Evolutionary conservation across 2,113 vertebrate species (phyloP), one percentile per base, ranked within the genome.

Genomic region (Pangasianodon hypophthalmus): DNA sequence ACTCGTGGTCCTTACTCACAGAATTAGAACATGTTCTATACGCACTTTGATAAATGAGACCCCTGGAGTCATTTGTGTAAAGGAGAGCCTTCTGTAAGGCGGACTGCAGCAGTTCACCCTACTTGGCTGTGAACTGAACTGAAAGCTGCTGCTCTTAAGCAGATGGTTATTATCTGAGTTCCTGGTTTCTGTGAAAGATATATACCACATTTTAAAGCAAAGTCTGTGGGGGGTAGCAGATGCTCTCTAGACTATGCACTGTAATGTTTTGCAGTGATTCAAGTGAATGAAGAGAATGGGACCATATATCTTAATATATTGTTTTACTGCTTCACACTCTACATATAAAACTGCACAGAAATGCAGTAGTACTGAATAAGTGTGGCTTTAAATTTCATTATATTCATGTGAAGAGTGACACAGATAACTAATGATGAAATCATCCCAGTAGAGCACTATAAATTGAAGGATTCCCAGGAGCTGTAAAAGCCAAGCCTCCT

Each of bases 391-490:
- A 67, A 81, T 77, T 58, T 88, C 46, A 79, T 73, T 60, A 21
- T 52, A 44, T 52, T 37, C 24, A 24, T 69, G 32, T 21, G 1
- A 54, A 81, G 32, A 54, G 69, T 85, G 84, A 79, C 62, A 77
- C 50, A 83, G 81, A 90, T 79, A 58, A 75, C 64, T 88, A 56
- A 89, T 82, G 84, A 64, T 80, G 77, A 71, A 88, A 81, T 92
- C 44, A 41, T 88, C 89, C 84, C 89, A 87, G 62, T 77, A 87
- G 89, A 89, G 87, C 56, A 60, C 69, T 50, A 60, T 71, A 88
- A 92, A 71, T 83, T 90, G 84, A n/a, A 60, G 41, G 77, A 89
- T 88, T 87, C 79, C 87, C 87, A 50, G 54, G 52, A 88, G 89
- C 19, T 69, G 29, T 85, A 24, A 50, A 85, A 87, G 60, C 60